These are phyloP conservation scores for Drosophila mettleri DNA, from an alignment of 2,888 invertebrate genomes.

Conservation along the genomic window DNA sequence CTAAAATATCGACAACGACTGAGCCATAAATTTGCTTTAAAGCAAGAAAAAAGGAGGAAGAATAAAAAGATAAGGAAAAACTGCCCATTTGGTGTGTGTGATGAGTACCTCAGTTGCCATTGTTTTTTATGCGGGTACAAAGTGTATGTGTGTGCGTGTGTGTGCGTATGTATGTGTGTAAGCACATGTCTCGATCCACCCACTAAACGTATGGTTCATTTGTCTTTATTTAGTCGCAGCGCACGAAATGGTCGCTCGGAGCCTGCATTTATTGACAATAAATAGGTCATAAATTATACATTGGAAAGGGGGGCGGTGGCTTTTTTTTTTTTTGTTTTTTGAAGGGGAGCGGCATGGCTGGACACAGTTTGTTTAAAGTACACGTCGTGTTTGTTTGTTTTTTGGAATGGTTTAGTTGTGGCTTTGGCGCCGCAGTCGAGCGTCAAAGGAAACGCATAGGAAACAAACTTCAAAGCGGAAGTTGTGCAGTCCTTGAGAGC, in stretches of 20 bases:
- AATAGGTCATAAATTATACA: conserved; percentile 74
- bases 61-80: conserved; percentile 24
- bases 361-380: conserved; percentile 24
- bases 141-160: conserved; percentile 9
- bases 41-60: conserved; percentile 10
- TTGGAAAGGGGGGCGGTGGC: background rate
- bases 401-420: conserved; percentile 7
- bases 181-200: conserved; percentile 46
- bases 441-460: conserved; percentile 22
- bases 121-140: background rate
- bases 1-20: conserved; percentile 41
- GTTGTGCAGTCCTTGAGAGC: conserved; percentile 40
- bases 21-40: conserved; percentile 49
- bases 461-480: conserved; percentile 66
- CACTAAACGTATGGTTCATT: conserved; percentile 72
- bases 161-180: conserved; percentile 10
- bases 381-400: background rate
- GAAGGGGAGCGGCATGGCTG: background rate
- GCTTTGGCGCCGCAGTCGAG: conserved; percentile 7
- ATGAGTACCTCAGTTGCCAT: conserved; percentile 47
- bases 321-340: too few species aligned
- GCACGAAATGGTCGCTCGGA: conserved; percentile 75
- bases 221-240: conserved; percentile 72
- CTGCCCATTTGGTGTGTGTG: conserved; percentile 50
- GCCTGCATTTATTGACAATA: conserved; percentile 79